Evolutionary conservation across 2,888 invertebrate genomes (phyloP).

Genomic region (Himalopsyche kuldschensis): DNA sequence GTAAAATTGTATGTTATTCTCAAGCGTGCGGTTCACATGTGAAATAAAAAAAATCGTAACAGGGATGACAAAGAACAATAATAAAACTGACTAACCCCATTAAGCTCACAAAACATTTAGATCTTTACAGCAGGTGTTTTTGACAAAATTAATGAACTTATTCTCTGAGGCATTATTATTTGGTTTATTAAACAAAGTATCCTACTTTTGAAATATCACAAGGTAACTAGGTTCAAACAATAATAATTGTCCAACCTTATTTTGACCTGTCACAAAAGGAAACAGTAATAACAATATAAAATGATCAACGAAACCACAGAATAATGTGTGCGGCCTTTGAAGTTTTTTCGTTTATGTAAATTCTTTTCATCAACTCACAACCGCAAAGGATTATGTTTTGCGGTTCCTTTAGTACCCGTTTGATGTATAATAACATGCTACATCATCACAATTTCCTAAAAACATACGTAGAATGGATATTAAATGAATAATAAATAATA

Average conservation of each 20-base stretch:
- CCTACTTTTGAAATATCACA: neutral
- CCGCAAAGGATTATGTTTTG: neutral
- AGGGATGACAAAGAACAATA: neutral
- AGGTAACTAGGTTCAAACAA: neutral
- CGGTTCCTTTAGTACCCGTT: neutral
- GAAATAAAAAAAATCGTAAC: neutral
- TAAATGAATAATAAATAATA: neutral
- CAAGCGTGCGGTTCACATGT: neutral
- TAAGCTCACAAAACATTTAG: neutral
- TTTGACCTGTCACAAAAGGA: neutral
- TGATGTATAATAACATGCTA: neutral
- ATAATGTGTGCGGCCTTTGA: neutral
- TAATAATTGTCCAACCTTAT: neutral
- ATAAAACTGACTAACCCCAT: neutral
- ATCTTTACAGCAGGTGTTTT: neutral
- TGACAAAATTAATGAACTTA: constrained; percentile 1
- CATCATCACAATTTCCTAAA: neutral
- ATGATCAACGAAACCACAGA: neutral
- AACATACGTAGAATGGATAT: neutral
- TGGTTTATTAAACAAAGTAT: neutral
- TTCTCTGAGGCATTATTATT: constrained; percentile 1
- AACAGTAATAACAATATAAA: neutral
- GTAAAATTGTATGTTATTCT: too few relatives aligned
- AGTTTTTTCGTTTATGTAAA: neutral
- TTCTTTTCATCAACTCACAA: neutral